Conservation (phyloP, 2,888 invertebrate species). For the Digitonthophagus gazella region DNA sequence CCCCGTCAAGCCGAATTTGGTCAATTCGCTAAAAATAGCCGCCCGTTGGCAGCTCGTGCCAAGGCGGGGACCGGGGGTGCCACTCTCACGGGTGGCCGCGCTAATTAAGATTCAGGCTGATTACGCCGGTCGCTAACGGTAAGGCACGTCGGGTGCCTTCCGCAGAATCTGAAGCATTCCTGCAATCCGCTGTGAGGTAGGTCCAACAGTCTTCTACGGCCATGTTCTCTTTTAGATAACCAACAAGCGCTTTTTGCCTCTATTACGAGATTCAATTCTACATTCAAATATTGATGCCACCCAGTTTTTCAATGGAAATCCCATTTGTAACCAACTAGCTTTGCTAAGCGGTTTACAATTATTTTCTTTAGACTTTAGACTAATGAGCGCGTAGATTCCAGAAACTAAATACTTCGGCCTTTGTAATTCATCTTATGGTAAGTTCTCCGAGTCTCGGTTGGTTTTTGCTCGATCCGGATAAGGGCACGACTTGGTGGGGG, state of each 20-base stretch:
- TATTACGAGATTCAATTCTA: too few relatives aligned
- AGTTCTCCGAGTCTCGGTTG: not conserved
- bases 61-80: conserved; percentile 39
- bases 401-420: too few relatives aligned
- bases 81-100: conserved; percentile 52
- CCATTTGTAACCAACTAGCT: too few relatives aligned
- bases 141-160: conserved; percentile 44
- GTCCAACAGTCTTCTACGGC: conserved; percentile 16
- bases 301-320: not conserved
- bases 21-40: not conserved
- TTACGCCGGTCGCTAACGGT: conserved; percentile 54
- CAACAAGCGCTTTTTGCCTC: not conserved
- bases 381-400: too few relatives aligned
- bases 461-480: conserved; percentile 16
- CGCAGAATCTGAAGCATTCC: conserved; percentile 50
- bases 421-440: not conserved
- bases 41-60: conserved; percentile 1
- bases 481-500: not conserved
- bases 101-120: conserved; percentile 55
- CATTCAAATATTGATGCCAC: too few relatives aligned
- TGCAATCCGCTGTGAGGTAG: conserved; percentile 49
- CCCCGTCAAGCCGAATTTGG: not conserved
- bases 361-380: too few relatives aligned
- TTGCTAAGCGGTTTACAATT: too few relatives aligned
- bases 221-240: not conserved